Percentiles rank a stretch among this genome's conserved stretches.
Evolutionary conservation across 2,797 vertebrate genomes (phyloP).

Genomic region (Cyclura pinguis): DNA sequence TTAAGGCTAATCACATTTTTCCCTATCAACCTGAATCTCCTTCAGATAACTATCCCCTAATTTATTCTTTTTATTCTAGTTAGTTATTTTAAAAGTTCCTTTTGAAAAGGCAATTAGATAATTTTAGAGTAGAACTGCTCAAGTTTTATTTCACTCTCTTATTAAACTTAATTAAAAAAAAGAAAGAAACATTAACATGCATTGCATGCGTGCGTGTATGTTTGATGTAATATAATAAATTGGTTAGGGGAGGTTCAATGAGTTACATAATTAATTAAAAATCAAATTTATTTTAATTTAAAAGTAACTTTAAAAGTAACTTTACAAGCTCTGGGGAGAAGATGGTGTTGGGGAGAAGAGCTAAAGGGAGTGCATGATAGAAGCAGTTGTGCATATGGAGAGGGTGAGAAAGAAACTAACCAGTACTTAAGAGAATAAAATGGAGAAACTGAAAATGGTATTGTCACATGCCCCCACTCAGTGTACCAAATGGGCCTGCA

Average conservation of each 20-base stretch:
- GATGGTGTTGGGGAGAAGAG: neutral
- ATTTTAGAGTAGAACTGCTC: too few relatives aligned
- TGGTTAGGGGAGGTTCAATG: too few relatives aligned
- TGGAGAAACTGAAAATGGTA: neutral
- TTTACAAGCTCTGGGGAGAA: neutral
- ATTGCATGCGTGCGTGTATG: too few relatives aligned
- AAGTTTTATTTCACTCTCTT: too few relatives aligned
- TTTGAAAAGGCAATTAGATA: too few relatives aligned
- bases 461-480: neutral
- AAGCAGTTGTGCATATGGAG: neutral
- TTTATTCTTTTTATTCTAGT: too few relatives aligned
- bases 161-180: too few relatives aligned
- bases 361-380: neutral
- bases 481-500: neutral
- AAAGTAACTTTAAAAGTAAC: neutral
- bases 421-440: too few relatives aligned
- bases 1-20: neutral
- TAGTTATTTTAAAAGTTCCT: too few relatives aligned
- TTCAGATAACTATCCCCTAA: neutral
- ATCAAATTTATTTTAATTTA: neutral
- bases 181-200: too few relatives aligned
- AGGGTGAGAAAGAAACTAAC: neutral
- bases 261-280: neutral
- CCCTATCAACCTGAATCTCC: neutral
- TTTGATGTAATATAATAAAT: too few relatives aligned